phyloP scores from a whole-genome alignment of 2,888 invertebrate genomes.

The Ariolimax columbianus region DNA sequence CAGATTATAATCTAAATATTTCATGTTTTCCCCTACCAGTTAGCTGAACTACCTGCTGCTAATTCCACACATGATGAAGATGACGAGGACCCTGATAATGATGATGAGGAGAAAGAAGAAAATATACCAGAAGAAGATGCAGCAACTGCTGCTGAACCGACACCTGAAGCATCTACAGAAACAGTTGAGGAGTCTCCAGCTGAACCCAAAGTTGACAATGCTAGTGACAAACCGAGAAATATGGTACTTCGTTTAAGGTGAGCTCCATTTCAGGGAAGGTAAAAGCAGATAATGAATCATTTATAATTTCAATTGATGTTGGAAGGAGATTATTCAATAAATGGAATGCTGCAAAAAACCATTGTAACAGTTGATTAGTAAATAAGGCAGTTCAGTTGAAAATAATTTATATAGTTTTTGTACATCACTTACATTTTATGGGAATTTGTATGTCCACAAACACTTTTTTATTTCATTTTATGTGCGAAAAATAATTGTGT shows the following conservation, averaged over 20 bases:
- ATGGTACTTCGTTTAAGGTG: conserved; percentile 73
- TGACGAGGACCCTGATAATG: conserved; percentile 19
- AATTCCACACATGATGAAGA: conserved; percentile 6
- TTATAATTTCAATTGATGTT: no score
- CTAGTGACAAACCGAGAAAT: conserved; percentile 61
- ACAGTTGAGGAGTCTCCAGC: conserved; percentile 1
- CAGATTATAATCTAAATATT: not conserved
- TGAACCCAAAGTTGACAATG: conserved; percentile 22
- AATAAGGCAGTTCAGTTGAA: no score
- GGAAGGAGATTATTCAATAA: no score
- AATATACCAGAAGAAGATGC: conserved; percentile 14
- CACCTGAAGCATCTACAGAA: conserved; percentile 12
- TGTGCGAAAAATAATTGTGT: not conserved
- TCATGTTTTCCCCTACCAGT: not conserved
- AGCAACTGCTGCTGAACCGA: not conserved
- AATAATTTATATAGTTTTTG: no score
- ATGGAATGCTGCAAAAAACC: no score
- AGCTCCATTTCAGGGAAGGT: not conserved
- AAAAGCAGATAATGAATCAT: no score
- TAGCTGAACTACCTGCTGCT: conserved; percentile 8
- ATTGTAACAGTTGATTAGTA: no score
- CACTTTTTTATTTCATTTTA: no score
- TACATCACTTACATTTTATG: no score
- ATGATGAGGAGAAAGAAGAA: conserved; percentile 18
- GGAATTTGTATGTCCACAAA: no score